phyloP scores from a whole-genome alignment of 2,113 vertebrate species.

The Pterophyllum scalare region DNA sequence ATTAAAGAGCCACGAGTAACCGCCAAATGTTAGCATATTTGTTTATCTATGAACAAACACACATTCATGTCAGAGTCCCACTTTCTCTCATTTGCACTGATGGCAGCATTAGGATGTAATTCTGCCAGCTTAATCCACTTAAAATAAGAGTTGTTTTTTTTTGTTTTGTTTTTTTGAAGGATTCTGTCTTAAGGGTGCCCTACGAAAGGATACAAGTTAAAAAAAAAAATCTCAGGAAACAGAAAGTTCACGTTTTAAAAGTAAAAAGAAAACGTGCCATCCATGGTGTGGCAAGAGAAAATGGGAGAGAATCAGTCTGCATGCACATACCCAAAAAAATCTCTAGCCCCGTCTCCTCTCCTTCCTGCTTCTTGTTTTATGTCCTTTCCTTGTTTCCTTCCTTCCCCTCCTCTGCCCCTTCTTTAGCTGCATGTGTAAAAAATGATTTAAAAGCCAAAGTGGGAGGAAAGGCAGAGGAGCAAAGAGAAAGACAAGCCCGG shows the following conservation, averaged over 20 bases:
- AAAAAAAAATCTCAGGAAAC: slow-evolving; percentile 21
- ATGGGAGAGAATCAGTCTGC: neutral
- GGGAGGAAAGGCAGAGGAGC: slow-evolving; percentile 26
- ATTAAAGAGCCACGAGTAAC: slow-evolving; percentile 41
- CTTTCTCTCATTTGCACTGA: slow-evolving; percentile 55
- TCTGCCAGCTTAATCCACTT: slow-evolving; percentile 59
- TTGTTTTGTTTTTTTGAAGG: slow-evolving; percentile 43
- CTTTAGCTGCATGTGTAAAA: neutral
- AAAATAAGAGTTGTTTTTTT: slow-evolving; percentile 48
- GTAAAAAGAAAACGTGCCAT: neutral
- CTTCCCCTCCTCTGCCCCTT: neutral
- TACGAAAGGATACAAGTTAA: slow-evolving; percentile 25
- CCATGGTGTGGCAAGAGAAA: neutral
- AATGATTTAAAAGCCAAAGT: slow-evolving; percentile 33
- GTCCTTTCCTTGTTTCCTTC: neutral
- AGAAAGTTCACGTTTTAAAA: neutral
- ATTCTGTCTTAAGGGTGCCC: slow-evolving; percentile 43
- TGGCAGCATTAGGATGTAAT: slow-evolving; percentile 56
- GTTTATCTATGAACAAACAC: slow-evolving; percentile 48
- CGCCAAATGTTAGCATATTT: slow-evolving; percentile 43
- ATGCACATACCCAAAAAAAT: neutral
- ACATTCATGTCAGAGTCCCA: slow-evolving; percentile 46
- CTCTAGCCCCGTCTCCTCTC: neutral
- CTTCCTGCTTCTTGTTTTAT: neutral
- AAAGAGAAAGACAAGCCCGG: slow-evolving; percentile 22